Conservation (phyloP, 2,797 vertebrate genomes). For the Labeo calbasu region DNA sequence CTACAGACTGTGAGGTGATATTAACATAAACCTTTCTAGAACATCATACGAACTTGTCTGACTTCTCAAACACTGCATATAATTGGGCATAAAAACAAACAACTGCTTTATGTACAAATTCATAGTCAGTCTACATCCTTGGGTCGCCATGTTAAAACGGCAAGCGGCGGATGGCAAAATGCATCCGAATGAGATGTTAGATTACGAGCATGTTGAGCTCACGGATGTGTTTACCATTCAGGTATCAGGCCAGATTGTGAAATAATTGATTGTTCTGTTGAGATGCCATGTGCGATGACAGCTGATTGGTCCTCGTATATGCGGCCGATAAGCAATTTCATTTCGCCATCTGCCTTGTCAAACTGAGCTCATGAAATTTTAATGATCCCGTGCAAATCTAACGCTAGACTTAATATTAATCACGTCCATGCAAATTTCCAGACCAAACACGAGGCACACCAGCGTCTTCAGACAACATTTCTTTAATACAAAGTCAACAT, state of each 20-base stretch:
- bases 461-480: conserved; percentile 89
- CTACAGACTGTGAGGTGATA: neutral
- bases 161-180: neutral
- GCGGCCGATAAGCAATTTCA: conserved; percentile 12
- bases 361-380: conserved; percentile 16
- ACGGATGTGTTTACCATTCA: conserved; percentile 43
- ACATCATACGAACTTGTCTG: neutral
- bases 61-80: neutral
- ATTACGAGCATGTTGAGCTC: conserved; percentile 23
- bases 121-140: neutral
- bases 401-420: conserved; percentile 8
- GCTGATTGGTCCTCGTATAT: conserved; percentile 26
- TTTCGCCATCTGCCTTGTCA: conserved; percentile 34
- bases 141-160: neutral
- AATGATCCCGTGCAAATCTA: conserved; percentile 4
- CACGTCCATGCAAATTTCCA: neutral
- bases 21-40: neutral
- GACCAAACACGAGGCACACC: conserved; percentile 7
- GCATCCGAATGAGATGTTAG: conserved; percentile 8
- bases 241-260: conserved; percentile 44
- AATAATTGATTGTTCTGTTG: conserved; percentile 50
- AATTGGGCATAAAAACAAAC: neutral
- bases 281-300: conserved; percentile 47
- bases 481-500: conserved; percentile 99
- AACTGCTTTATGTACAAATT: neutral